Base-by-base conservation (phyloP, 1,140 invertebrate genomes). In the Brachionus sp. region DNA sequence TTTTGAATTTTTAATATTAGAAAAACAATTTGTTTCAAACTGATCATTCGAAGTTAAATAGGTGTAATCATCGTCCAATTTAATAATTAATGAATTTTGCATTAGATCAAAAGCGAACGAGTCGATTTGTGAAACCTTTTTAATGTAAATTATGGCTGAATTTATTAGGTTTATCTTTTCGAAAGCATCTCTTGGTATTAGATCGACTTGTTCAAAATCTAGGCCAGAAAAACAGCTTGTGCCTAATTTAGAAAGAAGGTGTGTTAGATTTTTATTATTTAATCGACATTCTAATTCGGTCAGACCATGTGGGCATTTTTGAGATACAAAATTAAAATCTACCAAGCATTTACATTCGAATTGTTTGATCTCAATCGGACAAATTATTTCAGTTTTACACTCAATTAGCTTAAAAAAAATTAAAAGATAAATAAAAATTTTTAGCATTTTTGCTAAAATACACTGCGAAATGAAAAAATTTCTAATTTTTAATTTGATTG, bases 271-370 rank as follows among this genome's bases (percentile, higher is more conserved):
- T 57, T 23, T 57, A 16, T 57, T 57, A 7, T 19, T 19, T 57
- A 57, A 25, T 7, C 16, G 50, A n/a, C 64, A 66, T 5, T 66
- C 29, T 33, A 66, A 10, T 25, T 13, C 4, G 0, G 25, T 33
- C 1, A 66, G 33, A 66, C 64, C 64, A 66, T 66, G 6, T 5
- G 64, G 64, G 29, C 64, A 66, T 66, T 66, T 1, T 37, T 33
- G 33, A 66, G 64, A 66, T 33, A 66, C n/a, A 66, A 12, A 66
- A 66, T 66, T 66, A n/a, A 66, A 29, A 66, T 66, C 64, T 33
- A 10, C 5, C 7, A 13, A 33, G n/a, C 64, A 66, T 33, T 66
- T 66, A 12, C 64, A 66, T 3, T 33, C 64, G 7, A 33, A 33
- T 66, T 13, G 7, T n/a, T 4, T 16, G n/a, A 29, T 13, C 12